A percentile compares a stretch with the other conserved stretches of the same genome.
phyloP scores from a whole-genome alignment of 2,797 vertebrate species.

The Spatula versicolor region DNA sequence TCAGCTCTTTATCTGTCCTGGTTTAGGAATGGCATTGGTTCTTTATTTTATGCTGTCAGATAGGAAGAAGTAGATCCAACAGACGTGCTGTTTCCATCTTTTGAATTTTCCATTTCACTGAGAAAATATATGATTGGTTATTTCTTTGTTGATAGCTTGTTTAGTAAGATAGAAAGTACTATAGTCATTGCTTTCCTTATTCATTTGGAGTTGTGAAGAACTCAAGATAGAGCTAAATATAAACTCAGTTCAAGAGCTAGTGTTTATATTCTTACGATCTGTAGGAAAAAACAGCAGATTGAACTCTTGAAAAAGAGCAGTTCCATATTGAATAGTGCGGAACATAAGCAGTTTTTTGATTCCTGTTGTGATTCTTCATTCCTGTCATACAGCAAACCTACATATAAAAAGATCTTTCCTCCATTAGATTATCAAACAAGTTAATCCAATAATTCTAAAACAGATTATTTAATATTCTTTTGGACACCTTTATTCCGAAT shows the following conservation, averaged over 20 bases:
- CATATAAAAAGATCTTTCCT: background rate
- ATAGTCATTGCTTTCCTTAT: background rate
- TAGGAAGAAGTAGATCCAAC: background rate
- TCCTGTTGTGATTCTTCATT: background rate
- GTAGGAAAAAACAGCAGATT: background rate
- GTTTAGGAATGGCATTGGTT: background rate
- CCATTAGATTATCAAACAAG: background rate
- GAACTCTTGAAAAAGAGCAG: background rate
- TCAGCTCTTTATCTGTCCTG: background rate
- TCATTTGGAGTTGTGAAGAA: background rate
- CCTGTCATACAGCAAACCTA: background rate
- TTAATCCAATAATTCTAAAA: background rate
- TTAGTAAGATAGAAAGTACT: background rate
- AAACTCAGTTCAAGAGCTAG: background rate
- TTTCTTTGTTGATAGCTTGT: background rate
- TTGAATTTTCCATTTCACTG: background rate
- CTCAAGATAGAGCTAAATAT: background rate
- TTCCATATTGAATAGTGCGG: background rate
- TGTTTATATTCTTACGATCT: background rate
- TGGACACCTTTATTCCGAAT: background rate
- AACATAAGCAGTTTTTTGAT: background rate
- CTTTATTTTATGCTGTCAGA: background rate
- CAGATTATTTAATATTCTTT: background rate
- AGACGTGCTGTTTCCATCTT: background rate
- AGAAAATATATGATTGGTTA: background rate